Evolutionary conservation across 2,797 vertebrate species (phyloP), one percentile per base, ranked within the genome.

Genomic region (Bradypodion pumilum): DNA sequence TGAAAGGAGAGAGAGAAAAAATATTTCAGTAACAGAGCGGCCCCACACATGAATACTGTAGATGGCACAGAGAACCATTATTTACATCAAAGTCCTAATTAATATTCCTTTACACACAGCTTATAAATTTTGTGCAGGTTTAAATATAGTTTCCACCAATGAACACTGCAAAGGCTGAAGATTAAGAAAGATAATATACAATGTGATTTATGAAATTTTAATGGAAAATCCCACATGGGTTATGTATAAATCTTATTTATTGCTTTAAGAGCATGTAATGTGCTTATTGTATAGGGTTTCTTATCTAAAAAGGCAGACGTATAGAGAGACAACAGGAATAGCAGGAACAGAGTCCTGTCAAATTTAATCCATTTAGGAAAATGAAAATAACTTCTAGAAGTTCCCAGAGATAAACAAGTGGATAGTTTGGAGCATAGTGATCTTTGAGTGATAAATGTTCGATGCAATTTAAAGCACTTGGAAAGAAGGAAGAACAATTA

Each of bases 191-290:
- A 94, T 94, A 93, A 94, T 89, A 92, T 78, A 91, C 93, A 91
- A 92, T 81, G 89, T 94, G 95, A 95, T 95, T 95, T 94, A 94
- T 94, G 93, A 94, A 95, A 89, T 94, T 95, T 95, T 95, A 95
- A 95, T 95, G 94, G 94, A 94, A 95, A 94, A 95, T 94, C 93
- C 93, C 46, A 94, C 93, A 93, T 92, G 94, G 94, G 93, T 94
- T 94, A 91, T 90, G 87, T 94, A 93, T 94, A 95, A 95, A 95
- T 94, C 95, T 94, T 94, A 95, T 95, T 95, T 94, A 95, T 93
- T 94, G 94, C 92, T 84, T 91, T 92, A 91, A 90, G 94, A 94
- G 91, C 93, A 90, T 93, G 92, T 94, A 94, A 94, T 94, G 93
- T 88, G 93, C 95, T 94, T 93, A 94, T 93, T 94, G 92, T 94